phyloP scores from a whole-genome alignment of 1,140 invertebrate species.

The Batillaria attramentaria region DNA sequence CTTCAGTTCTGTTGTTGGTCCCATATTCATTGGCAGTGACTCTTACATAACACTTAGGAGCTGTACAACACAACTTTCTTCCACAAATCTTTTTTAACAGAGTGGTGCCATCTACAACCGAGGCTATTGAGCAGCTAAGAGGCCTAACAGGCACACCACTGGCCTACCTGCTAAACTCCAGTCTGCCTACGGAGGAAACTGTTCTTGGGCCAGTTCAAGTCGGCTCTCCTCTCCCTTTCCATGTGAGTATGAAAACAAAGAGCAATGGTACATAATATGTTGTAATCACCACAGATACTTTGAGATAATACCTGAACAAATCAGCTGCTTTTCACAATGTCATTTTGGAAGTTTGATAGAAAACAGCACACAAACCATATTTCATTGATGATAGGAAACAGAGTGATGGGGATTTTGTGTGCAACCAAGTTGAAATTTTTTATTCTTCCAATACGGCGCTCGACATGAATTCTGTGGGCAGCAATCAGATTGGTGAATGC shows the following conservation, averaged over 20 bases:
- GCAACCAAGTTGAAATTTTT: slow-evolving; percentile 45
- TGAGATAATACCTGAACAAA: no score
- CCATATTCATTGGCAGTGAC: no score
- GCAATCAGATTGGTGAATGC: slow-evolving; percentile 41
- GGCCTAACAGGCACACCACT: slow-evolving; percentile 25
- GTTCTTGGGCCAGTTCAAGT: slow-evolving; percentile 19
- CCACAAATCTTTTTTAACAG: neutral
- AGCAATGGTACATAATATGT: neutral
- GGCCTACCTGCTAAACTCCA: neutral
- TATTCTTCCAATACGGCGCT: slow-evolving; percentile 42
- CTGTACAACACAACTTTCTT: no score
- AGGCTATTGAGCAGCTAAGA: neutral
- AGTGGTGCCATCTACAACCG: neutral
- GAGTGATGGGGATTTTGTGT: slow-evolving; percentile 35
- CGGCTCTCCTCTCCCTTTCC: slow-evolving; percentile 30
- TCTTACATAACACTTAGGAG: no score
- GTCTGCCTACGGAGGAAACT: slow-evolving; percentile 17
- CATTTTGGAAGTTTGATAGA: slow-evolving; percentile 43
- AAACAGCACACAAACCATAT: slow-evolving; percentile 45
- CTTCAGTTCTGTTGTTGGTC: no score
- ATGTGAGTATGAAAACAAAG: neutral
- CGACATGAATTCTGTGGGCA: slow-evolving; percentile 45
- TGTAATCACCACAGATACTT: no score
- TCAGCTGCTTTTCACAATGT: slow-evolving; percentile 43
- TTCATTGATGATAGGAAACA: slow-evolving; percentile 45